Conservation (phyloP, 1,140 invertebrate species). For the Drosophila ohnishii region DNA sequence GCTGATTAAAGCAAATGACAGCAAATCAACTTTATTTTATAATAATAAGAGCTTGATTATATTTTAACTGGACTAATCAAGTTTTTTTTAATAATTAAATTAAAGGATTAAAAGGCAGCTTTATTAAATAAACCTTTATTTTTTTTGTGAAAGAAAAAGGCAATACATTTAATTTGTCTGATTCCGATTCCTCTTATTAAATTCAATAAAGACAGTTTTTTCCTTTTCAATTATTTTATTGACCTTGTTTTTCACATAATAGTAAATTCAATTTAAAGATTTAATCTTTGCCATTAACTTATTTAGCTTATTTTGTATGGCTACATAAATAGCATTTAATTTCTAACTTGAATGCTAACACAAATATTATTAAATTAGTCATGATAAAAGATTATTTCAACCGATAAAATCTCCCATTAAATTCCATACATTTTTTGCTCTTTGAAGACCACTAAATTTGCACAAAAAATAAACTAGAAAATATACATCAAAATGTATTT, state of each 20-base stretch:
- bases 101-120: background rate
- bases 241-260: no score
- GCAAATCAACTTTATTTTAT: background rate
- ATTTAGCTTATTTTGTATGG: background rate
- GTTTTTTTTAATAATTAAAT: background rate
- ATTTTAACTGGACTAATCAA: background rate
- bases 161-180: no score
- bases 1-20: background rate
- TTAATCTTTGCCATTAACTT: background rate
- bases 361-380: background rate
- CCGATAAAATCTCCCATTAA: background rate
- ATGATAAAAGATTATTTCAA: background rate
- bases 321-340: background rate
- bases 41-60: background rate
- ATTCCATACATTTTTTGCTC: background rate
- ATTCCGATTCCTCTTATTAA: background rate
- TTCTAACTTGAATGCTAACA: background rate
- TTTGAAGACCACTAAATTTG: background rate
- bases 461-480: background rate
- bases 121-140: background rate
- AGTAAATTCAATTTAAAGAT: slow-evolving; percentile 10
- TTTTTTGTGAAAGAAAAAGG: background rate
- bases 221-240: background rate
- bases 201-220: background rate
- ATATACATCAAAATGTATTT: background rate